Evolutionary conservation across 2,797 vertebrate genomes (phyloP).

Genomic region (Sternotherus odoratus): DNA sequence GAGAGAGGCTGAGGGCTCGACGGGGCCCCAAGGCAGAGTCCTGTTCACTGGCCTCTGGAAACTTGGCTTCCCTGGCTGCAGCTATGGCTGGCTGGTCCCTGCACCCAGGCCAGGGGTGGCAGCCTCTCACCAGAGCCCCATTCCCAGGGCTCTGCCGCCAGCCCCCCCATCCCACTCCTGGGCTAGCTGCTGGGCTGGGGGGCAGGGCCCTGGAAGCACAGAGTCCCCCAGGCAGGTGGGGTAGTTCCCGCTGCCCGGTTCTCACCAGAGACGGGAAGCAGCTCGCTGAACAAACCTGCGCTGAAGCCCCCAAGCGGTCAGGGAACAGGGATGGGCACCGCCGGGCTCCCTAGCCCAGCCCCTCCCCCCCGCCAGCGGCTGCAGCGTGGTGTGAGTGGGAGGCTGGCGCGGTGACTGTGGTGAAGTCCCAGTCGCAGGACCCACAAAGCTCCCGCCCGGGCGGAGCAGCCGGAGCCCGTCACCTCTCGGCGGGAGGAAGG

Average conservation of each 20-base stretch:
- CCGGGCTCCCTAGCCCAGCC: background rate
- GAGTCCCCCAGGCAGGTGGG: background rate
- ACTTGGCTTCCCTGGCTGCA: background rate
- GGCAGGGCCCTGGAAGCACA: background rate
- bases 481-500: background rate
- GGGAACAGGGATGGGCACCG: background rate
- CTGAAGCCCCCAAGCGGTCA: background rate
- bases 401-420: background rate
- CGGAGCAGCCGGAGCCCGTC: background rate
- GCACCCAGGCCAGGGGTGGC: too few relatives aligned
- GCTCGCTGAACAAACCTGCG: background rate
- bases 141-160: background rate
- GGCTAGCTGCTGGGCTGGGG: background rate
- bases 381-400: background rate
- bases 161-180: background rate
- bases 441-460: background rate
- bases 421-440: background rate
- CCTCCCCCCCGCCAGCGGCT: background rate
- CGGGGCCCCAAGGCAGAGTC: background rate
- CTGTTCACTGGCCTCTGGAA: background rate
- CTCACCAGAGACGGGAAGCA: background rate
- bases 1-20: slow-evolving; percentile 44
- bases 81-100: background rate
- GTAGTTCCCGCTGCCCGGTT: background rate
- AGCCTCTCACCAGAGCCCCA: background rate